Evolutionary conservation across 2,113 vertebrate species (phyloP).

Genomic region (Pardalotus punctatus): DNA sequence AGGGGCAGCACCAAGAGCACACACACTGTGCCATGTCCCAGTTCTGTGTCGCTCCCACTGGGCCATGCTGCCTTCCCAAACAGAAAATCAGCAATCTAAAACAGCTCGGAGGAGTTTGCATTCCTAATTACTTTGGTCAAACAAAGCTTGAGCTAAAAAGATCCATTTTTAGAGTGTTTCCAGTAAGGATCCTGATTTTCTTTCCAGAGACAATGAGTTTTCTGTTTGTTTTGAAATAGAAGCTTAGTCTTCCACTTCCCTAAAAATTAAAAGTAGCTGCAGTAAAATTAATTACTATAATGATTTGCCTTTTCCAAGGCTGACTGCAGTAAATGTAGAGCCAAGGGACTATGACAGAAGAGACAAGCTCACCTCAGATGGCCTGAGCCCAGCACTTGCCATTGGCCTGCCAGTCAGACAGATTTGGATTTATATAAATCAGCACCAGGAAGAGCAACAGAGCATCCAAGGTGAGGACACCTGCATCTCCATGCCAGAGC

Average conservation of each 20-base stretch:
- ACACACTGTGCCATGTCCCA: accelerated
- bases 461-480: background rate
- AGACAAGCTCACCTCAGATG: background rate
- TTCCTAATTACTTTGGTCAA: background rate
- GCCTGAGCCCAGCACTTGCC: background rate
- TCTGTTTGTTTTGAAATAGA: conserved; percentile 32
- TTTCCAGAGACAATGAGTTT: conserved; percentile 11
- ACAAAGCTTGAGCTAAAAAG: background rate
- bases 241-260: background rate
- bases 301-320: background rate
- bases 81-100: background rate
- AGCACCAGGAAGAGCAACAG: background rate
- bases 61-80: background rate
- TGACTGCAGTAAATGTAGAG: background rate
- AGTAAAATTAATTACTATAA: background rate
- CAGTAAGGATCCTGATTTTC: background rate
- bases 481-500: background rate
- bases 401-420: background rate
- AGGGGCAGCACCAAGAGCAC: background rate
- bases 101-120: background rate
- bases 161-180: conserved; percentile 30
- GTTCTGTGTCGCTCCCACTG: background rate
- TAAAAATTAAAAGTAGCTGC: background rate
- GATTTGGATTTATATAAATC: background rate
- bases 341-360: background rate